A percentile compares a stretch with the other conserved stretches of the same genome.
phyloP scores from a whole-genome alignment of 2,113 vertebrate species.

The Ariopsis seemanni region DNA sequence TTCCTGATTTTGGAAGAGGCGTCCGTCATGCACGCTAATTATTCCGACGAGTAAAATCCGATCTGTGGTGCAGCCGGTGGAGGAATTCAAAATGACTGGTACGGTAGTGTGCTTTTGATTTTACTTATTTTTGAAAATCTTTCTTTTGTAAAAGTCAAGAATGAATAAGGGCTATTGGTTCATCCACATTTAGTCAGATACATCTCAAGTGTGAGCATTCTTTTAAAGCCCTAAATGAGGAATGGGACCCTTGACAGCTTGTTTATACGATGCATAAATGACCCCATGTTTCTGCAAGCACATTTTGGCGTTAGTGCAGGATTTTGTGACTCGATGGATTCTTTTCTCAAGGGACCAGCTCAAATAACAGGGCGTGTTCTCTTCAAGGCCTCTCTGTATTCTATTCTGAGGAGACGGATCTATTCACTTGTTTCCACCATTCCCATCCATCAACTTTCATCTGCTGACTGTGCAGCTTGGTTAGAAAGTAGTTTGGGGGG shows the following conservation, averaged over 20 bases:
- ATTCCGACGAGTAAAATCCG: not conserved
- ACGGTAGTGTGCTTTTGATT: not conserved
- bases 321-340: not conserved
- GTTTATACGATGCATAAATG: not conserved
- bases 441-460: not conserved
- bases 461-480: conserved; percentile 10
- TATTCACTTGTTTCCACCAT: not conserved
- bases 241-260: not conserved
- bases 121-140: not conserved
- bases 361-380: not conserved
- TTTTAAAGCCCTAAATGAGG: not conserved
- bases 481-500: not conserved
- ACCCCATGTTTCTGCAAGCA: not conserved
- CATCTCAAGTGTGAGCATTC: not conserved
- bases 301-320: not conserved
- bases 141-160: not conserved
- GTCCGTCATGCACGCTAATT: not conserved
- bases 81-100: not conserved
- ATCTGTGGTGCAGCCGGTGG: not conserved
- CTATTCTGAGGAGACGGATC: not conserved
- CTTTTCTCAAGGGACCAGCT: not conserved
- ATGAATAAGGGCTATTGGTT: not conserved
- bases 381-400: not conserved
- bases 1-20: not conserved
- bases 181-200: not conserved